Conservation (phyloP, 2,797 vertebrate species). For the Caiman crocodilus region DNA sequence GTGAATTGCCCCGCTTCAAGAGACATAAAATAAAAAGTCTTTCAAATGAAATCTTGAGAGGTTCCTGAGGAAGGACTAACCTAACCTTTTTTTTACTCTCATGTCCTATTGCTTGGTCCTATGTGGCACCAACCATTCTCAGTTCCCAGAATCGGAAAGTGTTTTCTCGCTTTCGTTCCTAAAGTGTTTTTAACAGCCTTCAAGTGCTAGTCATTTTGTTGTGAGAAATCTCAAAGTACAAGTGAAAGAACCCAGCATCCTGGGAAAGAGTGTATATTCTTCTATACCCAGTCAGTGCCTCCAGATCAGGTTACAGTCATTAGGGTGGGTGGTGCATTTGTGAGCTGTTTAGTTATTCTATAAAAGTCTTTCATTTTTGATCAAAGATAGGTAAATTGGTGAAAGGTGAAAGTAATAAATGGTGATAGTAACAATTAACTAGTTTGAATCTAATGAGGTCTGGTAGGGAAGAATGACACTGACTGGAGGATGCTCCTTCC, state of each 20-base stretch:
- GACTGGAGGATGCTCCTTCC: neutral
- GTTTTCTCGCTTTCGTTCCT: neutral
- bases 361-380: neutral
- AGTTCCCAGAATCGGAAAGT: neutral
- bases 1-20: neutral
- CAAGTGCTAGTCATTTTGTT: neutral
- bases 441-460: neutral
- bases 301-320: neutral
- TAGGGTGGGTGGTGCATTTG: neutral
- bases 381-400: neutral
- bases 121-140: rapidly evolving
- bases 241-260: neutral
- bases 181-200: neutral
- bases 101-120: neutral
- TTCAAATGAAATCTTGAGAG: neutral
- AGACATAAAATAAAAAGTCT: neutral
- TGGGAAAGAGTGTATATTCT: neutral
- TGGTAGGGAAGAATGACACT: neutral
- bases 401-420: neutral
- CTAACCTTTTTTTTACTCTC: neutral
- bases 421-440: neutral
- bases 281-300: neutral
- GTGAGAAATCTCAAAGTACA: neutral
- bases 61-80: neutral
- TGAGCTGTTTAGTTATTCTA: neutral